Conservation (phyloP, 1,140 invertebrate species). For the Hyposmocoma kahamanoa region DNA sequence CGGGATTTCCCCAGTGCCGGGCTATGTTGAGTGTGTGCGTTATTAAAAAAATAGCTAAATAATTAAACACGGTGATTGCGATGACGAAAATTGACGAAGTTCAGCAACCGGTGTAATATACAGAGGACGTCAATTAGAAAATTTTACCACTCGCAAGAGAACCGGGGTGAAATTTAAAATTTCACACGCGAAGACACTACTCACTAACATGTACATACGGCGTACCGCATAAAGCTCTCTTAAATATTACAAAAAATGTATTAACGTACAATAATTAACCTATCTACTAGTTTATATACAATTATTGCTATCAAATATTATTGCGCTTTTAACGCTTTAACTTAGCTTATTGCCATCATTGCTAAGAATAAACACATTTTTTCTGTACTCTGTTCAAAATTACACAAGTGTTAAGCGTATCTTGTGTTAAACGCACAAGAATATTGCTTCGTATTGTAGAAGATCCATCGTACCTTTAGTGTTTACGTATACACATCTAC, state of each 20-base stretch:
- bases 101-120: neutral
- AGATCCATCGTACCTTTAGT: too few relatives aligned
- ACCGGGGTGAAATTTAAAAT: conserved; percentile 60
- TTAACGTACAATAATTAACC: conserved; percentile 70
- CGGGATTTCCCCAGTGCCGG: too few relatives aligned
- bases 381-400: conserved; percentile 29
- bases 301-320: conserved; percentile 68
- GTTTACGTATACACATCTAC: too few relatives aligned
- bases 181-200: conserved; percentile 49
- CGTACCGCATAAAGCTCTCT: conserved; percentile 67
- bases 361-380: conserved; percentile 31
- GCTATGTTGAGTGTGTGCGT: too few relatives aligned
- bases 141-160: conserved; percentile 21
- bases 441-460: too few relatives aligned
- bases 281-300: conserved; percentile 67
- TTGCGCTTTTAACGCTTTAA: conserved; percentile 61
- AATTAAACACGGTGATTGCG: too few relatives aligned
- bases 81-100: too few relatives aligned
- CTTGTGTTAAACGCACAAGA: too few relatives aligned
- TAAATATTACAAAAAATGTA: conserved; percentile 64
- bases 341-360: conserved; percentile 54
- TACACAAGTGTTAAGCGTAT: too few relatives aligned
- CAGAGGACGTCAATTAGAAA: neutral
- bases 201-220: conserved; percentile 55
- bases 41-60: too few relatives aligned